Conservation (phyloP, 2,888 invertebrate genomes). For the Pyrochroa serraticornis region DNA sequence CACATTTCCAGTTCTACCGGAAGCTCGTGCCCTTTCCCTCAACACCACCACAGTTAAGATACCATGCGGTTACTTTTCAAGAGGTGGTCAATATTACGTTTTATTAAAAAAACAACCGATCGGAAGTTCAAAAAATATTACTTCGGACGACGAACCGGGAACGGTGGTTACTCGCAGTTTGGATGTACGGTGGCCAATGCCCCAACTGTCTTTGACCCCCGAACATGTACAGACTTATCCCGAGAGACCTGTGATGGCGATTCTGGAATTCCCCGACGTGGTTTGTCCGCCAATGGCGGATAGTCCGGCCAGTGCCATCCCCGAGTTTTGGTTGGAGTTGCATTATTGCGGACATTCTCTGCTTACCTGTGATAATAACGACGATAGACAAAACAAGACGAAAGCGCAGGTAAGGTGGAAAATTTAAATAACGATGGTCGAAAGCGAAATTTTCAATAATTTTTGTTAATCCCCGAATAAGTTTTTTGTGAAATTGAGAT, state of each 20-base stretch:
- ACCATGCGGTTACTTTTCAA: constrained; percentile 76
- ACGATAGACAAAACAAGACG: constrained; percentile 53
- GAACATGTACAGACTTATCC: constrained; percentile 82
- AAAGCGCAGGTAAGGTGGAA: constrained; percentile 59
- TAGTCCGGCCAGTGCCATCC: constrained; percentile 59
- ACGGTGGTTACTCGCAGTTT: constrained; percentile 63
- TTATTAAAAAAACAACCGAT: constrained; percentile 56
- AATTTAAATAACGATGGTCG: too few relatives aligned
- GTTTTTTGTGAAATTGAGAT: background rate
- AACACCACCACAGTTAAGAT: constrained; percentile 54
- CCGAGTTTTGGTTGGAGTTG: constrained; percentile 79
- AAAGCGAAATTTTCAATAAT: too few relatives aligned
- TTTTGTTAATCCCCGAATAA: too few relatives aligned
- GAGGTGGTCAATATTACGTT: constrained; percentile 71
- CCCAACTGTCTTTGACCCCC: constrained; percentile 72
- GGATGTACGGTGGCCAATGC: constrained; percentile 83
- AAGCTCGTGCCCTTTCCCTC: constrained; percentile 51
- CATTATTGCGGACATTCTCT: constrained; percentile 81
- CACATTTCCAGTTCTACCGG: constrained; percentile 54
- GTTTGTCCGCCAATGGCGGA: constrained; percentile 70
- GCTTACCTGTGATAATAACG: constrained; percentile 69
- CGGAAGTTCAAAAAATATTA: constrained; percentile 26
- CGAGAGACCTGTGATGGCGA: constrained; percentile 73
- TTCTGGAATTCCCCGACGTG: constrained; percentile 75
- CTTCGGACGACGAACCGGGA: constrained; percentile 33